Evolutionary conservation across 2,797 vertebrate species (phyloP).

Genomic region (Muscicapa striata): DNA sequence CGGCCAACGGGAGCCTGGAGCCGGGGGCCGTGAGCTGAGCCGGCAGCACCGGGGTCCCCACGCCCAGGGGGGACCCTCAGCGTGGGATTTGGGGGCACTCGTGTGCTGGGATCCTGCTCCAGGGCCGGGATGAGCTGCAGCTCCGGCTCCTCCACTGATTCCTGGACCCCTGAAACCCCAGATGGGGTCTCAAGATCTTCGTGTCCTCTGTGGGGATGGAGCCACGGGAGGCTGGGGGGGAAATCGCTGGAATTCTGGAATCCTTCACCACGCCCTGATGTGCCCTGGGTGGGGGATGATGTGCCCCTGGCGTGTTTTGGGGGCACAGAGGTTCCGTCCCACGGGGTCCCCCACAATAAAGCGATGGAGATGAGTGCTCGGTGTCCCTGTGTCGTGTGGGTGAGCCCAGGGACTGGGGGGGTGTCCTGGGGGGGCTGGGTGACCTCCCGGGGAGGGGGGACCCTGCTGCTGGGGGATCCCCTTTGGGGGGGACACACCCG

Average conservation of each 20-base stretch:
- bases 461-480: too few species aligned
- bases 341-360: neutral
- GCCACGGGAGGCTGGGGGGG: fast-evolving
- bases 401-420: too few species aligned
- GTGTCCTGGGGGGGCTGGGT: too few species aligned
- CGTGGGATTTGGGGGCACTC: neutral
- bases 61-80: neutral
- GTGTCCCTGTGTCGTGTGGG: neutral
- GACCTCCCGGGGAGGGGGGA: neutral
- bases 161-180: neutral
- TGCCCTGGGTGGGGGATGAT: neutral
- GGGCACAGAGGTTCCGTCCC: neutral
- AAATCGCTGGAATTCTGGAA: fast-evolving
- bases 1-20: constrained; percentile 70
- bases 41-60: neutral
- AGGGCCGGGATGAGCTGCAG: neutral
- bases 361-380: fast-evolving
- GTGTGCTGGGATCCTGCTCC: neutral
- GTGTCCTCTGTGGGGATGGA: fast-evolving
- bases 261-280: neutral
- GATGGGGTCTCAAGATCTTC: neutral
- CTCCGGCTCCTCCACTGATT: neutral
- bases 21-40: constrained; percentile 34
- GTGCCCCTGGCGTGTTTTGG: neutral
- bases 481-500: neutral